A percentile compares a stretch with the other conserved stretches of the same genome.
Conservation (phyloP, 2,113 vertebrate species). For the Oreochromis spilurus region DNA sequence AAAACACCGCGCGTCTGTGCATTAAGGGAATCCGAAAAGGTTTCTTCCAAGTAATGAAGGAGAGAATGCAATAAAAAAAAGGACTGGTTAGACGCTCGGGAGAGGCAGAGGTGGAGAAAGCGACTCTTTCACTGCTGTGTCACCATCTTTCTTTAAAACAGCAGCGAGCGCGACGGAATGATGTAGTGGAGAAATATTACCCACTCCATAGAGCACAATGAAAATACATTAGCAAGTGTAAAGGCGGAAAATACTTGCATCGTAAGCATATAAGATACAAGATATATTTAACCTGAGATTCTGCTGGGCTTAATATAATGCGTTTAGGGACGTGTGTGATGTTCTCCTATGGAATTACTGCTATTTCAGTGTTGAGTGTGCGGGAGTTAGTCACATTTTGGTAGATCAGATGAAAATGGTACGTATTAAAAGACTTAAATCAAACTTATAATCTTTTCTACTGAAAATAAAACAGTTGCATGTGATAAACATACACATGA, state of each 20-base stretch:
- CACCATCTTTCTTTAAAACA: slow-evolving; percentile 42
- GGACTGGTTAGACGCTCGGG: slow-evolving; percentile 1
- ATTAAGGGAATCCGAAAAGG: neutral
- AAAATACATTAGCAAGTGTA: neutral
- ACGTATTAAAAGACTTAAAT: neutral
- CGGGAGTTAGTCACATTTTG: neutral
- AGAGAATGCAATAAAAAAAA: neutral
- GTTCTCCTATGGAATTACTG: neutral
- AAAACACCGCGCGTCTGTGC: neutral
- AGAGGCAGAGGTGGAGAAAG: slow-evolving; percentile 8
- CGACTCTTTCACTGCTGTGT: slow-evolving; percentile 45
- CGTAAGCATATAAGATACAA: neutral
- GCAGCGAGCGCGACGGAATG: slow-evolving; percentile 16
- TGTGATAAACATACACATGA: neutral
- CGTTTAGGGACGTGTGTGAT: neutral
- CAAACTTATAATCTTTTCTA: neutral
- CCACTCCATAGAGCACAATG: neutral
- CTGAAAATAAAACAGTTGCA: neutral
- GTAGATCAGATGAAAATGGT: neutral
- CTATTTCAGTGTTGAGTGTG: neutral
- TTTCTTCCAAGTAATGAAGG: neutral
- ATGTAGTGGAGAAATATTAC: slow-evolving; percentile 13
- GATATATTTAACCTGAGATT: neutral
- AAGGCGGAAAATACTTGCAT: neutral
- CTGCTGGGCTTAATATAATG: neutral